Base-by-base conservation (phyloP, 1,140 invertebrate species). In the Pygmarrhopalites habei region DNA sequence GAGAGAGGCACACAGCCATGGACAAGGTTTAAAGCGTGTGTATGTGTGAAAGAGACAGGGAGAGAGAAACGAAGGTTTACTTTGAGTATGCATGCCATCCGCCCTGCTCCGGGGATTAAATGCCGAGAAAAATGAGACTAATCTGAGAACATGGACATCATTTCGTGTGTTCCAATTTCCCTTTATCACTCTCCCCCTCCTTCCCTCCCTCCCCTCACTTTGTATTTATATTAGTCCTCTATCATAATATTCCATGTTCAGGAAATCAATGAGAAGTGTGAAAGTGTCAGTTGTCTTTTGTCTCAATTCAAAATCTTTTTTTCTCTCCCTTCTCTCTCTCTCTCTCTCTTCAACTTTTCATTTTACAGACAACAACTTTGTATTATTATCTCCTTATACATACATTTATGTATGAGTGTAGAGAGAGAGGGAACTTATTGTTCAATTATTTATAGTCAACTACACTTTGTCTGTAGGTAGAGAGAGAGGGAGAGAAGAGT, bases 141-240 rank as follows among this genome's bases (percentile, higher is more conserved):
- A 59, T 59, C 57, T 46, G 57, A 46, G 39, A 59, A 57, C 53
- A 57, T 57, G 53, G 53, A 39, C 53, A 57, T 57, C 14, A 52
- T 57, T 57, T 57, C 19, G 29, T 23, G 4, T 52, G 49, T 52
- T 35, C 32, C 32, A n/a, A 25, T 47, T 47, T 25, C 44, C 44
- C 44, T 47, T 47, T 25, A 25, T 47, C 32, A 35, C 32, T 35
- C 15, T 35, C 32, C 5, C 32, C 32, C 5, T 35, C 32, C 32
- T 5, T 35, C 32, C 32, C 5, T 35, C 32, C 32, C 5, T 35
- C 32, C 32, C 5, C 15, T 35, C 32, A 35, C 5, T 35, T 7
- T 35, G 5, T 15, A 7, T 35, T 7, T 35, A 5, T 19, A 5
- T 25, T 47, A 10, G 17, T 47, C 7, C 44, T 10, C 7, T 25